Base-by-base conservation (phyloP, 1,140 invertebrate genomes). In the Callitettix versicolor region DNA sequence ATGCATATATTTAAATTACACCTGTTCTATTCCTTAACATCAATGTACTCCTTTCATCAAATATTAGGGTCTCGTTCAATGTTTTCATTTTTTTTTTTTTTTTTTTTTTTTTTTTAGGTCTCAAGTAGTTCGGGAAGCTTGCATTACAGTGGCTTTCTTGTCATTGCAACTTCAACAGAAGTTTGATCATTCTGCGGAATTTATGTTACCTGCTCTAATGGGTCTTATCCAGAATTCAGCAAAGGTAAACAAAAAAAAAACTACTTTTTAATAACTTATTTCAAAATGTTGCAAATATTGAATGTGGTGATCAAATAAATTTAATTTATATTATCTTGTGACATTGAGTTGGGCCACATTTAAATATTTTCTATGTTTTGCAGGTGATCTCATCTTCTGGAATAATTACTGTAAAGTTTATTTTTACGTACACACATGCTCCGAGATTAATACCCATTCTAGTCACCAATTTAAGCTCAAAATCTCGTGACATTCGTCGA, bases 191-290 rank as follows among this genome's bases (percentile, higher is more conserved):
- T 88, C 93, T 70, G 84, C 85, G 18, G 85, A 94, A 67, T 76
- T 80, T 53, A 76, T 96, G 41, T 68, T 98, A 36, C 83, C 84
- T 48, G 80, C 81, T 56, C 70, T 98, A 20, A 91, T 98, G 63
- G 88, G 86, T 67, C 78, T 98, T 42, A 91, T 97, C 69, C 91
- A 90, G 65, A 98, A 98, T 72, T 91, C 89, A 65, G 94, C 92
- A 60, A 98, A 98, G 79, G 85, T 87, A 61, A 71, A 59, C 2
- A 21, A 11, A 38, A 21, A 43, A 47, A 53, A 34, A 41, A 47
- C 26, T 51, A 15, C n/a, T 34, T 33, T n/a, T 20, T 30, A 14
- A 20, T 36, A 46, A 40, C 4, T 40, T 12, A 21, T 34, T n/a
- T n/a, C 59, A n/a, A 15, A 24, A 53, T 11, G 36, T 17, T 42